Conservation (phyloP, 2,888 invertebrate genomes). For the Netelia virgata region DNA sequence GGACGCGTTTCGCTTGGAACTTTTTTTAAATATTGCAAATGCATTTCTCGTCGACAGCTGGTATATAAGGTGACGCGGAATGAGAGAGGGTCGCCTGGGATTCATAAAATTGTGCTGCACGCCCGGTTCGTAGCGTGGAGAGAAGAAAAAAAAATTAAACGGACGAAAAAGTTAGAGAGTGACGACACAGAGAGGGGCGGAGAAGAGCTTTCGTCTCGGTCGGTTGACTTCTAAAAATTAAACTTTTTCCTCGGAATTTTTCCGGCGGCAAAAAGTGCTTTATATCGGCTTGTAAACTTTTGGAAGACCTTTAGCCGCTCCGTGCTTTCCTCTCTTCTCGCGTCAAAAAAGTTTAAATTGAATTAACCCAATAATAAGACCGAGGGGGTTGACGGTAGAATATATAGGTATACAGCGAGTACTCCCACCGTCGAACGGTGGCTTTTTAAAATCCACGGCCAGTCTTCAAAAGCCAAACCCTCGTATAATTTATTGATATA, state of each 20-base stretch:
- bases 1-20: constrained; percentile 75
- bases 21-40: constrained; percentile 78
- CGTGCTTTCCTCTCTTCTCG: constrained; percentile 20
- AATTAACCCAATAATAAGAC: constrained; percentile 77
- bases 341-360: constrained; percentile 77
- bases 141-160: constrained; percentile 31
- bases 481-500: not conserved
- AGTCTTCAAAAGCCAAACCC: not conserved
- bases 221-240: constrained; percentile 73
- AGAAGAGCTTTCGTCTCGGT: constrained; percentile 26
- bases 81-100: constrained; percentile 42
- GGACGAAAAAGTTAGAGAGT: constrained; percentile 66
- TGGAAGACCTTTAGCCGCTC: constrained; percentile 41
- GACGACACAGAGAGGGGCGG: constrained; percentile 34
- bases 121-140: constrained; percentile 33
- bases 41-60: constrained; percentile 49
- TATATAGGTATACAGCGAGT: not conserved
- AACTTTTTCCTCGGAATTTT: constrained; percentile 70
- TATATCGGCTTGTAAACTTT: constrained; percentile 64
- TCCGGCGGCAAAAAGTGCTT: constrained; percentile 59
- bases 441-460: not conserved
- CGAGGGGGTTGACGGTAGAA: constrained; percentile 26
- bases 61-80: constrained; percentile 3
- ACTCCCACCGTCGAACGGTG: not conserved
- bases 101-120: constrained; percentile 49